Base-by-base conservation (phyloP, 2,113 vertebrate species). In the Triplophysa tibetana region DNA sequence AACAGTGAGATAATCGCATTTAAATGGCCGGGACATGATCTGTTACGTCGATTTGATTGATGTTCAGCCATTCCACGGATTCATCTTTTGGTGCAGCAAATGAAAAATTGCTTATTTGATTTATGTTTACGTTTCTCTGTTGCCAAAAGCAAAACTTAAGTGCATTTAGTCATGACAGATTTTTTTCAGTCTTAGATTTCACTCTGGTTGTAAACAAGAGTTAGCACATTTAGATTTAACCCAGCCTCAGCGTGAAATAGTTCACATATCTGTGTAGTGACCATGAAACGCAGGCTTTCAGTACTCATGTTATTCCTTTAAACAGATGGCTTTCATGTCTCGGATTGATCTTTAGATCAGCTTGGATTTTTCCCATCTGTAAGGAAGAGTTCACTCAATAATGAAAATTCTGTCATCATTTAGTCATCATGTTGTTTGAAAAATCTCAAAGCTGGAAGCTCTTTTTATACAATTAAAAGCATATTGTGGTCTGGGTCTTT, bases 221-320 rank as follows among this genome's bases (percentile, higher is more conserved):
- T 87, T 82, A 87, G 83, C 85, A 81, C 88, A 43, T 14, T 26
- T 1, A 48, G 70, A 43, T 88, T 75, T 62, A 70, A 87, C 89
- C 88, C 88, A 19, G 81, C 13, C 79, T 63, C 66, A 33, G 50
- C 85, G 79, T 85, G 68, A 87, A 86, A 87, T 87, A 84, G 80
- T 79, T 84, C 76, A 66, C 87, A 89, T 91, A 86, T 88, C 87
- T 92, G 90, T 84, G 85, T 89, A 79, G 66, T 58, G 74, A 79
- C 80, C 81, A 82, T 85, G 88, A 88, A 87, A 88, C 84, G n/a
- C 87, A 85, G 72, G 73, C 77, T 77, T 21, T 58, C 75, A 60
- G 45, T 63, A 52, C 13, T 52, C 19, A 70, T 80, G 72, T 43
- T 84, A 70, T 60, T 74, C 54, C 72, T 77, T 78, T 67, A 62